A percentile compares a stretch with the other conserved stretches of the same genome.
Conservation (phyloP, 2,113 vertebrate species). For the Triplophysa dalaica region DNA sequence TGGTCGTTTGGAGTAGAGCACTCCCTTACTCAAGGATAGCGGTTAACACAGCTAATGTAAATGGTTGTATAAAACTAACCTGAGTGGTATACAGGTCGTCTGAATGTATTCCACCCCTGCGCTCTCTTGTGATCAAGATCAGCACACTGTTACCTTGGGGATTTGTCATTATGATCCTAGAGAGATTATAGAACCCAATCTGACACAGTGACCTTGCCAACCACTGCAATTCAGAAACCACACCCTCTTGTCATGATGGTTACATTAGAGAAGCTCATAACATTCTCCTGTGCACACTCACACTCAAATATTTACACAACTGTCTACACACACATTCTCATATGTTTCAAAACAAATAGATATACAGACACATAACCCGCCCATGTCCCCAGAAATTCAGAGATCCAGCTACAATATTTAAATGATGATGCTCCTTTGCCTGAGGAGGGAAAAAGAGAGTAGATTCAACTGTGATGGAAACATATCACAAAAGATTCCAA, state of each 20-base stretch:
- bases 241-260: constrained; percentile 53
- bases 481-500: too few relatives aligned
- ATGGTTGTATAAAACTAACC: constrained; percentile 14
- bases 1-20: not conserved
- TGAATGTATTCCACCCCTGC: constrained; percentile 25
- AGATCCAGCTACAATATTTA: not conserved
- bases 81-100: constrained; percentile 2
- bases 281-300: constrained; percentile 7
- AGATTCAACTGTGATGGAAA: too few relatives aligned
- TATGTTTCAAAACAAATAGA: constrained; percentile 23
- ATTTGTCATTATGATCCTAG: constrained; percentile 38
- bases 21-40: not conserved
- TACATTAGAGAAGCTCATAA: constrained; percentile 45
- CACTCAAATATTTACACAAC: constrained; percentile 2
- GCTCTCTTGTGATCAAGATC: constrained; percentile 1
- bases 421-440: not conserved
- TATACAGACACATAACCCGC: constrained; percentile 38
- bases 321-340: constrained; percentile 4
- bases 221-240: constrained; percentile 35
- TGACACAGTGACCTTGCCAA: constrained; percentile 59
- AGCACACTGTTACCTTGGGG: constrained; percentile 59
- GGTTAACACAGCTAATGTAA: constrained; percentile 7
- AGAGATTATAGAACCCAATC: constrained; percentile 55
- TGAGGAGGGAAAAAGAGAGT: not conserved
- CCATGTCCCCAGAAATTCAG: not conserved